phyloP scores from a whole-genome alignment of 2,797 vertebrate genomes.

The Anguilla megastoma region DNA sequence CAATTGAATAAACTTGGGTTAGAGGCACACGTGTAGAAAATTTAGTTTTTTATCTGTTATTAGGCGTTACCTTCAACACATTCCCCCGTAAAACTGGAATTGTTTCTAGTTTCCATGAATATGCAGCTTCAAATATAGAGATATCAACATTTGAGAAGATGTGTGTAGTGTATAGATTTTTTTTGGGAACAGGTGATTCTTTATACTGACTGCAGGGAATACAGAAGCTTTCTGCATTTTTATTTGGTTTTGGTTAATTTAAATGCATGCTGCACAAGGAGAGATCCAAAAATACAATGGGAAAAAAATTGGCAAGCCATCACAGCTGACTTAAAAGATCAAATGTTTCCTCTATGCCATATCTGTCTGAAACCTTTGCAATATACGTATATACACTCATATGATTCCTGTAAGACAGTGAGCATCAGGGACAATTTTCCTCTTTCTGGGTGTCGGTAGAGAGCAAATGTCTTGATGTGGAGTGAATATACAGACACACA shows the following conservation, averaged over 20 bases:
- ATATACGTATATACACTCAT: constrained; percentile 3
- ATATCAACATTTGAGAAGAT: neutral
- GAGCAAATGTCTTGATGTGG: constrained; percentile 63
- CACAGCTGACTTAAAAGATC: constrained; percentile 15
- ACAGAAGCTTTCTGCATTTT: neutral
- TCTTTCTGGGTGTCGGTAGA: constrained; percentile 50
- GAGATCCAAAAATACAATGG: neutral
- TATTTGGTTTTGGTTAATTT: neutral
- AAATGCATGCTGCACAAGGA: neutral
- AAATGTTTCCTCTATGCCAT: constrained; percentile 22
- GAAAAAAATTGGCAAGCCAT: neutral
- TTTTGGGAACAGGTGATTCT: neutral
- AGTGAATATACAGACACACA: constrained; percentile 50
- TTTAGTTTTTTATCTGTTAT: neutral
- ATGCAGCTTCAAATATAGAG: neutral
- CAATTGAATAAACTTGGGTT: neutral
- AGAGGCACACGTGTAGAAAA: neutral
- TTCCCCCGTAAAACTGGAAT: neutral
- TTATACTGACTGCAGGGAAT: neutral
- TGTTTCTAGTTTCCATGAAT: neutral
- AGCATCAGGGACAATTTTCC: constrained; percentile 18
- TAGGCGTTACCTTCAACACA: neutral
- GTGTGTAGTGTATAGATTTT: neutral
- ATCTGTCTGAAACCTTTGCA: constrained; percentile 24
- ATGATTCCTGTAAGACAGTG: constrained; percentile 28